Base-by-base conservation (phyloP, 1,140 invertebrate species). In the Leptopilina clavipes region DNA sequence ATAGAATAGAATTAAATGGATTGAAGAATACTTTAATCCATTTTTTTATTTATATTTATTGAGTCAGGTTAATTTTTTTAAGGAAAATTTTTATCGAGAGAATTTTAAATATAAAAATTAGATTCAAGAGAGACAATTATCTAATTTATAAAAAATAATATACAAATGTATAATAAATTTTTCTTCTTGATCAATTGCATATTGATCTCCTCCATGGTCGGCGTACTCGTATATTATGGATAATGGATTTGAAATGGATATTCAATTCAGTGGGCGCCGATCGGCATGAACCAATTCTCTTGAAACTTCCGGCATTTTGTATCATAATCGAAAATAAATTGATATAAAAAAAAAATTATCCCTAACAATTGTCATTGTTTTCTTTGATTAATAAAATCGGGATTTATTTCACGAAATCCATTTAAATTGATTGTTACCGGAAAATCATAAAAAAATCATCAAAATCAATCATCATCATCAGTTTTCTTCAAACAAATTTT, bases 201-300 rank as follows among this genome's bases (percentile, higher is more conserved):
- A 65, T 65, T 65, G 56, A 65, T 65, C 22, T 12, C 7, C 25
- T 31, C n/a, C n/a, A 31, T 31, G 5, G 25, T 31, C 5, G 2
- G 22, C 22, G 25, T 65, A 65, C 56, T 65, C 22, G 25, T 65
- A 65, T 31, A 65, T 65, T 37, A 65, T 14, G 56, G 56, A 59
- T 52, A 52, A 52, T 52, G 48, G 56, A 59, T 22, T 59, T 22
- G 56, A 65, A 65, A 65, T 65, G 56, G 56, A 65, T 65, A 65
- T 65, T 31, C 10, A 65, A 65, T 65, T 65, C 22, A 65, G 56
- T 65, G 22, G 56, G 56, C 56, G 22, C 56, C 22, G 22, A 31
- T 10, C 37, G 37, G 37, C 56, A 65, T 65, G 22, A 65, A 65
- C 22, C 22, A 31, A 65, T 65, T 65, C 56, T 11, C 7, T 31